Evolutionary conservation across 2,797 vertebrate species (phyloP), one percentile per base, ranked within the genome.

Genomic region (Poecile montanus): DNA sequence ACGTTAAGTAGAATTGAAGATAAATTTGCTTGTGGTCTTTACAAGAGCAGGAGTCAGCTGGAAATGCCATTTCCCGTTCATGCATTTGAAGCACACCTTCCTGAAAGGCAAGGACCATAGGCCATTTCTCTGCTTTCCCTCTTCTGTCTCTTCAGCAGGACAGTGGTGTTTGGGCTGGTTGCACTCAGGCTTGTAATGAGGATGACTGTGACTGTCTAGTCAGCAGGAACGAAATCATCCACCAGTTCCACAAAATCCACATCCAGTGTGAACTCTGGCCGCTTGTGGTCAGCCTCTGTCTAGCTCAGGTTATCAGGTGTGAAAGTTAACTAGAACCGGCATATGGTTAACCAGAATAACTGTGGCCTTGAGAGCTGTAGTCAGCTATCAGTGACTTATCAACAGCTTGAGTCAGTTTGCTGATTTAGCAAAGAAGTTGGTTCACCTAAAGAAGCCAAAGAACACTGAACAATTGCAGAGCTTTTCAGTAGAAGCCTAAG

Each of bases 1-100:
- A 36, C 4, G 11, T 74, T n/a, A 36, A 78, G 9, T 16, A 61
- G 27, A n/a, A 71, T 27, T 60, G 48, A 65, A 40, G n/a, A 65
- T 23, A 77, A 70, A 54, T 66, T 60, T 89, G 5, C 29, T 16
- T 22, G 56, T 54, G 23, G 26, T 63, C 27, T 74, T 78, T n/a
- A 32, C 9, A 45, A 57, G 50, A 48, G 76, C 3, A 2, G 44
- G 47, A 65, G 22, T 13, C 54, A 51, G 22, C 6, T 5, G 32
- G 36, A 81, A 40, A 8, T 38, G 34, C 45, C 0, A 0, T 40
- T 83, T 80, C 23, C 48, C 1, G 0, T 63, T 74, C 36, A 26
- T 27, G n/a, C 18, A 14, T 48, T 77, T 71, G 42, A 47, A 60
- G 21, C 18, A 4, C 8, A 51, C 27, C 18, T 40, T 75, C 38